A percentile compares a stretch with the other conserved stretches of the same genome.
These are phyloP conservation scores for Glaucopsyche alexis DNA, from an alignment of 2,888 invertebrate genomes.

Conservation along the genomic window DNA sequence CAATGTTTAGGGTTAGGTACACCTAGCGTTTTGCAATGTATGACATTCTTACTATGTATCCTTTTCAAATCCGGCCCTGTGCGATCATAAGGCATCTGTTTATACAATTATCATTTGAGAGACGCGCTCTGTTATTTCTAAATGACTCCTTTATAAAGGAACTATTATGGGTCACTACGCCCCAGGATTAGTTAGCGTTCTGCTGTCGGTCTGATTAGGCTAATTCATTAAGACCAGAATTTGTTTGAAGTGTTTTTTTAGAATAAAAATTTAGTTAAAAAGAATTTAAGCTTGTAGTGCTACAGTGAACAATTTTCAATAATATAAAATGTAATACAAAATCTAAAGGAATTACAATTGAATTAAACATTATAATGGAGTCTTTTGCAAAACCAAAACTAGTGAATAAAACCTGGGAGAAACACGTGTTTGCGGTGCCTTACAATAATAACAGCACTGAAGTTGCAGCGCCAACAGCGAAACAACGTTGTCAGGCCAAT, in stretches of 20 bases:
- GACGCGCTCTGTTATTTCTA: slow-evolving; percentile 77
- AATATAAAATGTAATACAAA: slow-evolving; percentile 8
- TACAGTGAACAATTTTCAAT: no score
- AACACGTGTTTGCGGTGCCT: slow-evolving; percentile 51
- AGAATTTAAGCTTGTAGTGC: no score
- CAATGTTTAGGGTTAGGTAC: no score
- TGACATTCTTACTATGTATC: no score
- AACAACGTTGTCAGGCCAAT: slow-evolving; percentile 88
- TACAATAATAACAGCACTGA: slow-evolving; percentile 47
- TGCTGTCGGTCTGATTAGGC: slow-evolving; percentile 45
- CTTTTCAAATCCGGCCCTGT: slow-evolving; percentile 51
- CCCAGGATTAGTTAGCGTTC: slow-evolving; percentile 61
- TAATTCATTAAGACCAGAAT: slow-evolving; percentile 31
- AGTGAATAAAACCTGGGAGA: slow-evolving; percentile 61
- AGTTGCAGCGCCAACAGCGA: slow-evolving; percentile 62
- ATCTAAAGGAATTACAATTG: neutral
- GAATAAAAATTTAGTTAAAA: neutral
- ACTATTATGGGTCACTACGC: slow-evolving; percentile 62
- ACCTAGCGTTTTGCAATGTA: no score
- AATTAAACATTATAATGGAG: slow-evolving; percentile 50
- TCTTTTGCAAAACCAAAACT: slow-evolving; percentile 57
- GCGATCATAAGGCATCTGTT: slow-evolving; percentile 70
- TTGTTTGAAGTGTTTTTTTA: neutral
- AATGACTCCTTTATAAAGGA: slow-evolving; percentile 75
- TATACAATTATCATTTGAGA: slow-evolving; percentile 78